Conservation (phyloP, 2,888 invertebrate species). For the Phortica magna region DNA sequence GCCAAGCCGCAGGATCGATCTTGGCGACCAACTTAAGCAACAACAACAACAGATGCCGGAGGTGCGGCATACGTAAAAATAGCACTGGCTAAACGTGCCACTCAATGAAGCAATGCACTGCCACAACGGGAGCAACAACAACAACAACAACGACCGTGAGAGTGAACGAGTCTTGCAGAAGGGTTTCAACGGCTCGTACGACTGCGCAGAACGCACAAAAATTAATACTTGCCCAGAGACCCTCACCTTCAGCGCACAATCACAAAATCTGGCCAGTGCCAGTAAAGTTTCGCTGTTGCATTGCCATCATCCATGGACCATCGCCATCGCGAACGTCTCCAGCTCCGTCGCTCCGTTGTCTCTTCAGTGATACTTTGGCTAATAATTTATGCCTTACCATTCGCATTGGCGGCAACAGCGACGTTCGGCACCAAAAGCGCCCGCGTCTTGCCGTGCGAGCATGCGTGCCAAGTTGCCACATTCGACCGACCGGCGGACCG, state of each 20-base stretch:
- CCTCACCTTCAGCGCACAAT: constrained; percentile 71
- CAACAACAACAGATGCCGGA: constrained; percentile 30
- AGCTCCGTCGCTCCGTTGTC: constrained; percentile 57
- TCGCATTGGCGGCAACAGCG: constrained; percentile 53
- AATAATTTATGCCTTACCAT: constrained; percentile 75
- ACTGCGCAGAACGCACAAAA: constrained; percentile 46
- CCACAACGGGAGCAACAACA: constrained; percentile 36
- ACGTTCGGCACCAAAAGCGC: constrained; percentile 44
- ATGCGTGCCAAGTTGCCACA: not conserved
- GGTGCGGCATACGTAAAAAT: not conserved
- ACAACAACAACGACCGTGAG: constrained; percentile 43
- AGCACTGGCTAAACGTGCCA: constrained; percentile 12
- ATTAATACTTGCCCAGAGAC: constrained; percentile 65
- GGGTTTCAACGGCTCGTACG: constrained; percentile 32
- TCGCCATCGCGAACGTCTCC: constrained; percentile 56
- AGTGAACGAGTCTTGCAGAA: constrained; percentile 4
- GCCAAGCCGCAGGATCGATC: constrained; percentile 65
- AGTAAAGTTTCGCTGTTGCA: not conserved
- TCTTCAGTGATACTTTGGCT: constrained; percentile 68
- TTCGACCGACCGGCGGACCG: constrained; percentile 39
- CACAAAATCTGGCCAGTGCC: constrained; percentile 55
- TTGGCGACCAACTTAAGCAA: constrained; percentile 35
- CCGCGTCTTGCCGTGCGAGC: constrained; percentile 2
- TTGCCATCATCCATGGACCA: constrained; percentile 52
- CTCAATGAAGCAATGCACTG: constrained; percentile 48